These are phyloP conservation scores for Leptopterna dolabrata DNA, from an alignment of 2,888 invertebrate genomes.

Conservation along the genomic window DNA sequence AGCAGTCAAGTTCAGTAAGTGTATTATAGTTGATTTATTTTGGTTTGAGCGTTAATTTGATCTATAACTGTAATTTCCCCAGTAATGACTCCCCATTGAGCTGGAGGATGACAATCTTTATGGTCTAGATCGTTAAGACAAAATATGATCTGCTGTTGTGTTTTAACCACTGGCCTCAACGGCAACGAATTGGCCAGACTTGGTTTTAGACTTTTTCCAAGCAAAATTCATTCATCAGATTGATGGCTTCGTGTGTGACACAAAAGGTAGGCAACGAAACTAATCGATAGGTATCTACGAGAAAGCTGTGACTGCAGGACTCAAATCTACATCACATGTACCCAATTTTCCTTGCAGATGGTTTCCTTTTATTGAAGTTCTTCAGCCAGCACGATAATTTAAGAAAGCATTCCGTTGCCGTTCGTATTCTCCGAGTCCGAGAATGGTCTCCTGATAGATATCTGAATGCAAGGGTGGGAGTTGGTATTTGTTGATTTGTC, in stretches of 20 bases:
- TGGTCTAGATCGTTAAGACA: too few species aligned
- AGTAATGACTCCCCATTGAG: too few species aligned
- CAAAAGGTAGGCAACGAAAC: too few species aligned
- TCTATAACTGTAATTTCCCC: too few species aligned
- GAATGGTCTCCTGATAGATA: background rate
- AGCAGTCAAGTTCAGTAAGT: too few species aligned
- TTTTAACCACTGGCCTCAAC: background rate
- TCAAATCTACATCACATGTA: too few species aligned
- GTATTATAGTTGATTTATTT: too few species aligned
- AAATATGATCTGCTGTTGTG: too few species aligned
- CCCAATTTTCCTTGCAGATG: slow-evolving; percentile 9
- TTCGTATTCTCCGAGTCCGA: background rate
- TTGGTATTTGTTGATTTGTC: slow-evolving; percentile 10
- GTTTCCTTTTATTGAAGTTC: background rate
- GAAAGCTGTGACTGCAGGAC: too few species aligned
- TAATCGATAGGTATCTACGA: too few species aligned
- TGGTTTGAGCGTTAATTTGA: too few species aligned
- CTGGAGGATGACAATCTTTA: too few species aligned
- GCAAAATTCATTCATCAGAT: background rate
- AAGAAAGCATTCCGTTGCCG: background rate
- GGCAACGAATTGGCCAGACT: background rate
- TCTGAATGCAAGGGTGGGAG: background rate
- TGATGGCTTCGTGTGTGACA: background rate
- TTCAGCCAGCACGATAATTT: background rate
- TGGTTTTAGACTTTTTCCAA: background rate